Evolutionary conservation across 2,888 invertebrate species (phyloP).

Genomic region (Ditylenchus weischeri): DNA sequence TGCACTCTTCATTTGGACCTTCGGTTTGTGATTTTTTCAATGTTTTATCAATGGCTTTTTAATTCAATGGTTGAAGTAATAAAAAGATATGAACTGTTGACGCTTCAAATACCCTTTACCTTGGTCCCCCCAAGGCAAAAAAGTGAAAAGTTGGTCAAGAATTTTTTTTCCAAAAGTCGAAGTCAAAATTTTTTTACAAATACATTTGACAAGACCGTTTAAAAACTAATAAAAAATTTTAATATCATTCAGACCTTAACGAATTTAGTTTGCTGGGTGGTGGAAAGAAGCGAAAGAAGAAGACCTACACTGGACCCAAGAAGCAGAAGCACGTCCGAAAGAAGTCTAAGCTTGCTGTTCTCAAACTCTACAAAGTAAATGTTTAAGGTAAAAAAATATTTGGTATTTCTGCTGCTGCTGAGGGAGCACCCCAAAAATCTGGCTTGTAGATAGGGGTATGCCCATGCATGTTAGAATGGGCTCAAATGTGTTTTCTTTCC

Average conservation of each 20-base stretch:
- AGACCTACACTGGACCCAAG: slow-evolving; percentile 99
- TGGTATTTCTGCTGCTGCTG: neutral
- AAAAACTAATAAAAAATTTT: neutral
- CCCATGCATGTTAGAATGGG: neutral
- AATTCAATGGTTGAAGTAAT: too few species aligned
- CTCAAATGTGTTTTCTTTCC: too few species aligned
- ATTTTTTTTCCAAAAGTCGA: too few species aligned
- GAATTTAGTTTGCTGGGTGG: slow-evolving; percentile 64
- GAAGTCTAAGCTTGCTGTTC: slow-evolving; percentile 98
- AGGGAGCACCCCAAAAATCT: neutral
- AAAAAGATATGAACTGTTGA: too few species aligned
- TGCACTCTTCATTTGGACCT: slow-evolving; percentile 25
- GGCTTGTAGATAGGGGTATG: too few species aligned
- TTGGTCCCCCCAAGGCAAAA: too few species aligned
- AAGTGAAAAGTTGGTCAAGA: too few species aligned
- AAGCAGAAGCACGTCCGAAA: slow-evolving; percentile 99
- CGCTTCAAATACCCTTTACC: too few species aligned
- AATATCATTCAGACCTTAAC: neutral
- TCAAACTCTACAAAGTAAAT: slow-evolving; percentile 93
- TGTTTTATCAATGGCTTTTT: neutral
- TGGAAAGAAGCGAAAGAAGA: slow-evolving; percentile 99
- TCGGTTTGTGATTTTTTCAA: slow-evolving; percentile 4
- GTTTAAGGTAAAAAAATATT: too few species aligned
- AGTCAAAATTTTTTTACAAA: neutral
- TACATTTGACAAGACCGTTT: neutral